Conservation (phyloP, 1,140 invertebrate species). For the Polypedilum pembai region DNA sequence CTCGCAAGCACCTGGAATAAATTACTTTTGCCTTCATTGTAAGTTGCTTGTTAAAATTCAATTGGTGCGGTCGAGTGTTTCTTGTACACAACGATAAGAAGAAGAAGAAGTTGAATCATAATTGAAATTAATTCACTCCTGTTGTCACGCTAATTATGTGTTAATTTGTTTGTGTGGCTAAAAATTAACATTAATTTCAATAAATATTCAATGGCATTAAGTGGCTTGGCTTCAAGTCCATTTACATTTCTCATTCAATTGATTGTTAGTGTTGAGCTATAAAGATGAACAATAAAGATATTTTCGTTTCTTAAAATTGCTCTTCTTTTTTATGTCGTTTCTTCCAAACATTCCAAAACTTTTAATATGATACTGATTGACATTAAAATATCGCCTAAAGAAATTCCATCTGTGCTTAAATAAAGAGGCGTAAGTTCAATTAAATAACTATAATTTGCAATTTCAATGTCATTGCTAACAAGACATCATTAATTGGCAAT, state of each 20-base stretch:
- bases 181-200: slow-evolving; percentile 8
- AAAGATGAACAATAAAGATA: slow-evolving; percentile 7
- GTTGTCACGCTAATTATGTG: slow-evolving; percentile 11
- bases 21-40: too few relatives aligned
- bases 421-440: slow-evolving; percentile 17
- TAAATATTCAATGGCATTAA: background rate
- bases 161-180: slow-evolving; percentile 18
- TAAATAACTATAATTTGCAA: background rate
- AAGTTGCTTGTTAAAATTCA: too few relatives aligned
- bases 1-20: background rate
- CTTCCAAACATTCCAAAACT: background rate
- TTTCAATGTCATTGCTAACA: background rate
- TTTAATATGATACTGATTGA: background rate
- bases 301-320: background rate
- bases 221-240: slow-evolving; percentile 15
- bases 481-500: background rate
- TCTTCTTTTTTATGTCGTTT: background rate
- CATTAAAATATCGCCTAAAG: too few relatives aligned
- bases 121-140: slow-evolving; percentile 13
- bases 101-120: background rate
- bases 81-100: too few relatives aligned
- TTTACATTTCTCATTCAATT: slow-evolving; percentile 14
- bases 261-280: slow-evolving; percentile 11
- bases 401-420: background rate
- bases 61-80: too few relatives aligned